Evolutionary conservation across 2,888 invertebrate genomes (phyloP).

Genomic region (Drosophila anceps): DNA sequence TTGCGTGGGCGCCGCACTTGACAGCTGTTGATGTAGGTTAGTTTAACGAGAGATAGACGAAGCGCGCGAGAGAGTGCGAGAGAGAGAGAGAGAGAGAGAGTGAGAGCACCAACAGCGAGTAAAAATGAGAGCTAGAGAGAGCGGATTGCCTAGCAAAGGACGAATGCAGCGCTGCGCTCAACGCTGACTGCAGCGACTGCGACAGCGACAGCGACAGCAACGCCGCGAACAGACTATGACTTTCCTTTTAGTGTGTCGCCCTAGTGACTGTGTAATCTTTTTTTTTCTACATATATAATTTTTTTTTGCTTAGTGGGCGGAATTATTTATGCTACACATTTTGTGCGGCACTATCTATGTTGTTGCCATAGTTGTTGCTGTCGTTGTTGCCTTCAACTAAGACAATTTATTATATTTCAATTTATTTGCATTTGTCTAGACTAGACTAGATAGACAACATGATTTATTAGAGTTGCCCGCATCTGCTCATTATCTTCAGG

Average conservation of each 20-base stretch:
- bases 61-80: conserved; percentile 3
- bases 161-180: conserved; percentile 27
- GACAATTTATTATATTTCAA: conserved; percentile 73
- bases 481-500: conserved; percentile 15
- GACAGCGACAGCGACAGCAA: conserved; percentile 15
- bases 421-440: conserved; percentile 71
- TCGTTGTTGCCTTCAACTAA: conserved; percentile 32
- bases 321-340: conserved; percentile 81
- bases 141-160: background rate
- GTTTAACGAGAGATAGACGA: conserved; percentile 56
- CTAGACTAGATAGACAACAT: conserved; percentile 33
- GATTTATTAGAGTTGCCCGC: conserved; percentile 49
- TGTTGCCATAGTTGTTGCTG: conserved; percentile 37
- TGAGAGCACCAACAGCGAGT: conserved; percentile 6
- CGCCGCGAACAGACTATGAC: conserved; percentile 32
- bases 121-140: background rate
- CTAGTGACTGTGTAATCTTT: conserved; percentile 82
- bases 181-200: conserved; percentile 7
- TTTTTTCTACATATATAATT: conserved; percentile 17
- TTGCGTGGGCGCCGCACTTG: conserved; percentile 58
- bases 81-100: conserved; percentile 11
- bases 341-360: conserved; percentile 45
- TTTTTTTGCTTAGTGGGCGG: conserved; percentile 70
- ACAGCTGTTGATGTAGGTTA: conserved; percentile 84
- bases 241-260: conserved; percentile 68